phyloP scores from a whole-genome alignment of 2,797 vertebrate genomes.

The Benthosema pterotum region DNA sequence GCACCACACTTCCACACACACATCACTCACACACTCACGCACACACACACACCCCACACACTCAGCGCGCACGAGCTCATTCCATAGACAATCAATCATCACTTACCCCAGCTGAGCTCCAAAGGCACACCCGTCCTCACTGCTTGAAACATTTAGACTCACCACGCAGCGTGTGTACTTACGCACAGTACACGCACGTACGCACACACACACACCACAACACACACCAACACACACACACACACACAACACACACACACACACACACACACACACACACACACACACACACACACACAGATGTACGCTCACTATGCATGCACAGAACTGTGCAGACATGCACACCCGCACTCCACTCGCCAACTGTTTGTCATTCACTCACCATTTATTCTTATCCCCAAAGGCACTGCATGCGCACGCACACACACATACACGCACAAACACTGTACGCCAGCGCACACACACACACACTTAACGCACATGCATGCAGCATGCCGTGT shows the following conservation, averaged over 20 bases:
- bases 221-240: conserved; percentile 39
- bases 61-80: neutral
- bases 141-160: neutral
- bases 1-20: conserved; percentile 7
- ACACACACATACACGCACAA: conserved; percentile 61
- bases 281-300: conserved; percentile 22
- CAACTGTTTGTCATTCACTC: conserved; percentile 77
- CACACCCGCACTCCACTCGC: conserved; percentile 55
- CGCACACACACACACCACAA: conserved; percentile 4
- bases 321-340: conserved; percentile 51
- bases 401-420: conserved; percentile 71
- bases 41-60: conserved; percentile 1
- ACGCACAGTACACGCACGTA: conserved; percentile 11
- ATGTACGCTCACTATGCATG: conserved; percentile 45
- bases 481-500: conserved; percentile 51
- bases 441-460: conserved; percentile 12
- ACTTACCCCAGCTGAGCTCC: no score
- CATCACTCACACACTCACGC: neutral
- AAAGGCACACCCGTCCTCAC: no score
- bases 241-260: conserved; percentile 43
- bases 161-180: conserved; percentile 6
- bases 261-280: conserved; percentile 40
- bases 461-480: conserved; percentile 32
- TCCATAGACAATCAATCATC: neutral
- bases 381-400: conserved; percentile 79